Evolutionary conservation across 2,113 vertebrate genomes (phyloP).

Genomic region (Hyla sarda): DNA sequence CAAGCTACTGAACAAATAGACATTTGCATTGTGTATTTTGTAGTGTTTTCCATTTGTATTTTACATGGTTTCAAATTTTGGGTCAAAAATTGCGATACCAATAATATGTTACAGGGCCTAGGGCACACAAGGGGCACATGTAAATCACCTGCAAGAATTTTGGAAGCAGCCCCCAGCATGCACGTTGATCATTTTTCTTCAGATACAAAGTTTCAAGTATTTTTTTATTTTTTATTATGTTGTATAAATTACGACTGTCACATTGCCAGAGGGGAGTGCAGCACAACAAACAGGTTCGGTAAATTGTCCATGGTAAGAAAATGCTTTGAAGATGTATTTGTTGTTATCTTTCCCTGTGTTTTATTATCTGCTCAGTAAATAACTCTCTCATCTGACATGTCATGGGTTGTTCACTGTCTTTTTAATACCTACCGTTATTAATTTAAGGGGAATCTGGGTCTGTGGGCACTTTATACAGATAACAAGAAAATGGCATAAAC

Average conservation of each 20-base stretch:
- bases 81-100: neutral
- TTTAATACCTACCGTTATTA: neutral
- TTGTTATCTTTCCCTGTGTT: slow-evolving; percentile 9
- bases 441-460: neutral
- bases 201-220: neutral
- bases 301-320: slow-evolving; percentile 26
- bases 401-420: neutral
- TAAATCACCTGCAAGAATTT: neutral
- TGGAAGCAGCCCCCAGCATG: neutral
- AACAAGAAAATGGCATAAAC: neutral
- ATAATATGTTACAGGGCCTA: neutral
- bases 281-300: slow-evolving; percentile 23
- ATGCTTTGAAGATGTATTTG: slow-evolving; percentile 23
- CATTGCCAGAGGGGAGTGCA: slow-evolving; percentile 14
- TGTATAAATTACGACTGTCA: neutral
- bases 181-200: neutral
- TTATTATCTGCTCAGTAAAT: slow-evolving; percentile 8
- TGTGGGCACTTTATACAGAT: neutral
- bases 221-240: neutral
- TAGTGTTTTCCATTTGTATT: slow-evolving; percentile 13
- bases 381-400: neutral
- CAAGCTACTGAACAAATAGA: slow-evolving; percentile 37
- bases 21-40: slow-evolving; percentile 32
- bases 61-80: neutral
- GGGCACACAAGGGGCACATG: neutral